Evolutionary conservation across 1,140 invertebrate genomes (phyloP).

Genomic region (Anagrus nilaparvatae): DNA sequence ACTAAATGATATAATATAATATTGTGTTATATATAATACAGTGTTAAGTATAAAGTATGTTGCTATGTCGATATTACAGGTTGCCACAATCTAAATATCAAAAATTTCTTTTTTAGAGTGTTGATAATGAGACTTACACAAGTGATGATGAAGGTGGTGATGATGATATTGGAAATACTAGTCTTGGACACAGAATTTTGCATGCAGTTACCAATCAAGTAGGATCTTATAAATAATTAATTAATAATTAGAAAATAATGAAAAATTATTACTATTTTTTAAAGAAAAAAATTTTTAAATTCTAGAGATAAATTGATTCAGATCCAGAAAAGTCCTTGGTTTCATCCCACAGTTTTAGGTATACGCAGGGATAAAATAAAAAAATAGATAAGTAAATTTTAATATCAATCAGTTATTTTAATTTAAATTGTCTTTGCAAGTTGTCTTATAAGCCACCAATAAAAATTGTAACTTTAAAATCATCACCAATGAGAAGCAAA

Average conservation of each 20-base stretch:
- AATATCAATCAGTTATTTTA: too few relatives aligned
- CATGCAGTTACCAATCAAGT: slow-evolving; percentile 38
- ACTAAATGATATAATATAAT: too few relatives aligned
- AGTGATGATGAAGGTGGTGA: slow-evolving; percentile 22
- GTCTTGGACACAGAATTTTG: slow-evolving; percentile 63
- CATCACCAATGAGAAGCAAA: slow-evolving; percentile 18
- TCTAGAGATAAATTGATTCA: slow-evolving; percentile 35
- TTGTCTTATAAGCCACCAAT: slow-evolving; percentile 29
- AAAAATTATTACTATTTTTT: too few relatives aligned
- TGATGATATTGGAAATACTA: slow-evolving; percentile 41
- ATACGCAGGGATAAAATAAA: slow-evolving; percentile 24
- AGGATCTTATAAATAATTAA: slow-evolving; percentile 32
- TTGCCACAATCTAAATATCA: too few relatives aligned
- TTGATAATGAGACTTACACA: too few relatives aligned
- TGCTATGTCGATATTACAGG: too few relatives aligned
- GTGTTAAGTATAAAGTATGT: too few relatives aligned
- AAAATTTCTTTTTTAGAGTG: too few relatives aligned
- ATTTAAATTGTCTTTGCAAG: too few relatives aligned
- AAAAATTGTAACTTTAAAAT: slow-evolving; percentile 19
- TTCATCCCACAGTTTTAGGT: slow-evolving; percentile 30
- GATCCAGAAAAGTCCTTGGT: slow-evolving; percentile 36
- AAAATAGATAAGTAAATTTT: background rate
- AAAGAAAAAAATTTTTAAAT: too few relatives aligned
- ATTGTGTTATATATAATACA: too few relatives aligned
- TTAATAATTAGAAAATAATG: too few relatives aligned